A percentile compares a stretch with the other conserved stretches of the same genome.
These are phyloP conservation scores for Apus apus DNA, from an alignment of 2,113 vertebrate species.

Conservation along the genomic window DNA sequence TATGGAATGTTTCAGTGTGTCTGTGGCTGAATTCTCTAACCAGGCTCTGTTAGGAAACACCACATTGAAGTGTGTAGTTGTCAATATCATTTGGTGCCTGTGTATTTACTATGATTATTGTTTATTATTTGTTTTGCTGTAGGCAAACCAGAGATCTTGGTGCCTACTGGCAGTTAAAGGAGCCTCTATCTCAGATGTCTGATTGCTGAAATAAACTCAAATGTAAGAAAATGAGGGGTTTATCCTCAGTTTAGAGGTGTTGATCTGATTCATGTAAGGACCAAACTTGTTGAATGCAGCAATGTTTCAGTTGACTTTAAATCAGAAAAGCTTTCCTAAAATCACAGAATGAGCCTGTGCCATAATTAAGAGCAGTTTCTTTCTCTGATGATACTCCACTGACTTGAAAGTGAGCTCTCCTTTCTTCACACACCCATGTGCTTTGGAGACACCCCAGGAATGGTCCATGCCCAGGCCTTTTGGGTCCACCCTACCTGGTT, in stretches of 20 bases:
- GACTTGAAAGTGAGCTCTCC: not conserved
- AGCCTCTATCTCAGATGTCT: not conserved
- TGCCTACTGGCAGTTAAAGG: not conserved
- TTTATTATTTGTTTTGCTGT: not conserved
- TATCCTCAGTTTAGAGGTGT: not conserved
- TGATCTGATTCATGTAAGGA: not conserved
- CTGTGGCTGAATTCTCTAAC: not conserved
- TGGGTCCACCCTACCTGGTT: not conserved
- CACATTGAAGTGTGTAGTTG: not conserved
- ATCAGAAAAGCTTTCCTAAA: not conserved
- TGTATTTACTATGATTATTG: not conserved
- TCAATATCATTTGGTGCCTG: not conserved
- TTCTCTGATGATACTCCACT: not conserved
- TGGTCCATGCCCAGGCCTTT: not conserved
- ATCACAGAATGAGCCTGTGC: not conserved
- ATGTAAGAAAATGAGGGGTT: rapidly evolving
- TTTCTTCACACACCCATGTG: not conserved
- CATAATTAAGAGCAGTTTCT: not conserved
- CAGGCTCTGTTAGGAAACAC: not conserved
- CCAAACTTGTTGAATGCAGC: not conserved
- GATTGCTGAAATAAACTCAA: not conserved
- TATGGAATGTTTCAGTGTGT: not conserved
- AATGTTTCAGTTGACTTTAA: not conserved
- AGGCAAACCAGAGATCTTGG: not conserved
- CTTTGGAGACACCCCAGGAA: not conserved